Evolutionary conservation across 2,888 invertebrate genomes (phyloP).

Genomic region (Pseudanteris insignis): DNA sequence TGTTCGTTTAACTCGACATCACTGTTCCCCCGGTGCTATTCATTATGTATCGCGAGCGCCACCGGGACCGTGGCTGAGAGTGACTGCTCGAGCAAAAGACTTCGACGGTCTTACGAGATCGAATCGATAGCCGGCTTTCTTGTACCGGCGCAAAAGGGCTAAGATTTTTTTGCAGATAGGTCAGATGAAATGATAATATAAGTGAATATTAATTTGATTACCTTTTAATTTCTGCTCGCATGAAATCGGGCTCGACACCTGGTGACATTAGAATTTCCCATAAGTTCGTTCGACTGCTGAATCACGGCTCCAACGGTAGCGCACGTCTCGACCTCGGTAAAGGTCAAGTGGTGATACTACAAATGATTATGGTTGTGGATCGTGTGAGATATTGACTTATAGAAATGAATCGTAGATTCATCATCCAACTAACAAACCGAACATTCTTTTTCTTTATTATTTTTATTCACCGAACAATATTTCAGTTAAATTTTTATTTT

Average conservation of each 20-base stretch:
- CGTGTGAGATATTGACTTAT: too few relatives aligned
- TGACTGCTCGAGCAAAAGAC: slow-evolving; percentile 41
- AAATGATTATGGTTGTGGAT: too few relatives aligned
- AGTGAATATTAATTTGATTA: slow-evolving; percentile 44
- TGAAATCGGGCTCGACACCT: slow-evolving; percentile 17
- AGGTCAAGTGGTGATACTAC: too few relatives aligned
- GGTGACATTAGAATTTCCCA: slow-evolving; percentile 5
- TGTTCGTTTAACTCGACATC: slow-evolving; percentile 59
- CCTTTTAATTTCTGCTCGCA: slow-evolving; percentile 25
- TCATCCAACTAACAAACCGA: too few relatives aligned
- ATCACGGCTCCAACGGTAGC: too few relatives aligned
- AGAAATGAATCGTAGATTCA: too few relatives aligned
- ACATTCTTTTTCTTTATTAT: too few relatives aligned
- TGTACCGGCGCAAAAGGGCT: slow-evolving; percentile 12
- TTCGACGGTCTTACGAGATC: slow-evolving; percentile 40
- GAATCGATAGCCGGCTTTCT: slow-evolving; percentile 30
- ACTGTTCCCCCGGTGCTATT: slow-evolving; percentile 45
- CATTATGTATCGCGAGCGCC: slow-evolving; percentile 49
- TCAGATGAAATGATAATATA: slow-evolving; percentile 32
- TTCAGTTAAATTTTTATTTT: too few relatives aligned
- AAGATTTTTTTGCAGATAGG: slow-evolving; percentile 26
- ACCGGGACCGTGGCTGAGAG: slow-evolving; percentile 49
- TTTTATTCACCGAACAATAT: too few relatives aligned
- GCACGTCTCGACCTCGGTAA: too few relatives aligned
- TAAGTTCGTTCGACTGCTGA: too few relatives aligned